A percentile compares a stretch with the other conserved stretches of the same genome.
phyloP scores from a whole-genome alignment of 1,140 invertebrate genomes.

The Leptinotarsa lineolata region DNA sequence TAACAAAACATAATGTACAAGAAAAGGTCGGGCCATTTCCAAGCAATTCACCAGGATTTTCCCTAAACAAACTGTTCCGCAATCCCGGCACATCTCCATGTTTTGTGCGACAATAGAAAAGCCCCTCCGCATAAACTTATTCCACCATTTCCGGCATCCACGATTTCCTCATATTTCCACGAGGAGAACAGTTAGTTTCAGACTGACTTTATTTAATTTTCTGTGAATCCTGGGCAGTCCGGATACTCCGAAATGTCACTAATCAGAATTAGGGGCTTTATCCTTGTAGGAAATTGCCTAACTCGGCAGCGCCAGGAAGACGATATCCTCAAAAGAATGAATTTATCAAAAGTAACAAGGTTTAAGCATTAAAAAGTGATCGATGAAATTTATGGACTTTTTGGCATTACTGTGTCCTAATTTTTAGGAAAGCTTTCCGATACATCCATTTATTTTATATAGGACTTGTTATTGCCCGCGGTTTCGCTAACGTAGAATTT shows the following conservation, averaged over 20 bases:
- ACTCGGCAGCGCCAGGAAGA: constrained; percentile 9
- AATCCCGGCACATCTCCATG: neutral
- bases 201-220: constrained; percentile 7
- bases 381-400: too few species aligned
- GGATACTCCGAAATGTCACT: constrained; percentile 17
- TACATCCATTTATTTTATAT: too few species aligned
- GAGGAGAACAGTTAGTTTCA: neutral
- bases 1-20: neutral
- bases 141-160: neutral
- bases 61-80: neutral
- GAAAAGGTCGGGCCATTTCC: neutral
- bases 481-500: too few species aligned
- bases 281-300: constrained; percentile 7
- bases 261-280: constrained; percentile 19
- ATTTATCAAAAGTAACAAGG: neutral
- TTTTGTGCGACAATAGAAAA: constrained; percentile 3
- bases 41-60: neutral
- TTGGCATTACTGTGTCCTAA: too few species aligned
- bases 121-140: constrained; percentile 1
- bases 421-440: too few species aligned
- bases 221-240: constrained; percentile 1
- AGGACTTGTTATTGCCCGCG: too few species aligned
- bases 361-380: too few species aligned
- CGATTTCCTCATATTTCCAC: constrained; percentile 1
- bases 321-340: constrained; percentile 14